phyloP scores from a whole-genome alignment of 1,140 invertebrate genomes.

The Vanessa tameamea region DNA sequence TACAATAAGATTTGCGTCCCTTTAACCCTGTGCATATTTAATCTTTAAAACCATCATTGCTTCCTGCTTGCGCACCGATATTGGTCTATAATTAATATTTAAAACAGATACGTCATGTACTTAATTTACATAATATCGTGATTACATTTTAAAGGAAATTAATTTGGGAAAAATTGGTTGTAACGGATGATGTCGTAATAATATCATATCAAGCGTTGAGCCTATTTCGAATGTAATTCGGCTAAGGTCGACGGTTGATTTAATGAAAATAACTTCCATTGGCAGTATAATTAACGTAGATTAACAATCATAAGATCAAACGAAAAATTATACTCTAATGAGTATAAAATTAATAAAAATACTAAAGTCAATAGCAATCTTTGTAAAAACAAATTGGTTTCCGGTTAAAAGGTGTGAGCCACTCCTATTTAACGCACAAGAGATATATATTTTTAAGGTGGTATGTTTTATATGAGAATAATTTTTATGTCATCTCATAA shows the following conservation, averaged over 20 bases:
- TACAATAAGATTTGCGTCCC: no score
- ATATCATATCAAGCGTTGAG: conserved; percentile 17
- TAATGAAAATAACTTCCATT: conserved; percentile 24
- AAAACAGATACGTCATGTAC: neutral
- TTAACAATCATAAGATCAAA: neutral
- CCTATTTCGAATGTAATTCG: conserved; percentile 41
- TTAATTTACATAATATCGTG: neutral
- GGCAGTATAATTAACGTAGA: neutral
- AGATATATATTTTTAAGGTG: no score
- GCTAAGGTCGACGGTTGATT: conserved; percentile 40
- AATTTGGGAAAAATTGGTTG: conserved; percentile 3
- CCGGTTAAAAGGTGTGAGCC: no score
- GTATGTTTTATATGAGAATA: no score
- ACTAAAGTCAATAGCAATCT: no score
- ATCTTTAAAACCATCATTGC: neutral
- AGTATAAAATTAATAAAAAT: no score
- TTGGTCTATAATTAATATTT: neutral
- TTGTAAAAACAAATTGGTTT: no score
- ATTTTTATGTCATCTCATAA: no score
- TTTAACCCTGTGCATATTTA: no score
- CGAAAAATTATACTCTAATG: no score
- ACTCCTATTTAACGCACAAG: no score
- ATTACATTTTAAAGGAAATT: conserved; percentile 10
- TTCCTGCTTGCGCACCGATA: neutral
- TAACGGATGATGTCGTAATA: conserved; percentile 33